Evolutionary conservation across 2,113 vertebrate species (phyloP), one percentile per base, ranked within the genome.

Genomic region (Megaceryle torquata): DNA sequence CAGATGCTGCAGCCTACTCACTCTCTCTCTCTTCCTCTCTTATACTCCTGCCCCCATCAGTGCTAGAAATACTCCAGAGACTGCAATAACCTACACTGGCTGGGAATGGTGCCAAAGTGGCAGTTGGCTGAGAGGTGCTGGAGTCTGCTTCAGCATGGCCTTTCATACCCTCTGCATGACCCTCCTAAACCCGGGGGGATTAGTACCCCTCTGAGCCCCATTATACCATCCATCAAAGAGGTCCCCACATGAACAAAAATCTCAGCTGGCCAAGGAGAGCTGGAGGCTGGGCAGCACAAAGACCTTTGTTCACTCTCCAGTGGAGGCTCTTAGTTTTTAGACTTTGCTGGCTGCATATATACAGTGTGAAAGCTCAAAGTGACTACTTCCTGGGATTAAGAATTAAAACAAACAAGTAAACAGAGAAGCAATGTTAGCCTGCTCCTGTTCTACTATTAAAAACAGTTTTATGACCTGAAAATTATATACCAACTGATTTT

Each of bases 331-430:
- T 91, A 75, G 71, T 84, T 87, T 94, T 84, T 13, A 57, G 39
- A 10, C 35, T 91, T 91, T 5, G 4, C 56, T 76, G 50, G 71
- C 43, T 88, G 77, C 69, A 76, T 80, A 65, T 54, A 76, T 70
- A 26, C 35, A 46, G 37, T 31, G 74, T 4, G 7, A 86, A 91
- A 78, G 0, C 46, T 87, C 86, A 20, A 65, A 95, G 88, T 82
- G 70, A 91, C 65, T 79, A 15, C 86, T 96, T 96, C 93, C 74
- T 92, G 81, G 41, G 83, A 89, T 92, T 93, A 85, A 63, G 84
- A 91, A 89, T 85, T 89, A 79, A 94, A 93, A 82, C 33, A 96
- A 96, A 93, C 77, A 85, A 87, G 70, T 93, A 96, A 95, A 92
- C 70, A 96, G 81, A 76, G 72, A 85, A 86, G 50, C 39, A 91